These are phyloP conservation scores for Glaucomys volans DNA, from an alignment of 2,113 vertebrate species.

Conservation along the genomic window DNA sequence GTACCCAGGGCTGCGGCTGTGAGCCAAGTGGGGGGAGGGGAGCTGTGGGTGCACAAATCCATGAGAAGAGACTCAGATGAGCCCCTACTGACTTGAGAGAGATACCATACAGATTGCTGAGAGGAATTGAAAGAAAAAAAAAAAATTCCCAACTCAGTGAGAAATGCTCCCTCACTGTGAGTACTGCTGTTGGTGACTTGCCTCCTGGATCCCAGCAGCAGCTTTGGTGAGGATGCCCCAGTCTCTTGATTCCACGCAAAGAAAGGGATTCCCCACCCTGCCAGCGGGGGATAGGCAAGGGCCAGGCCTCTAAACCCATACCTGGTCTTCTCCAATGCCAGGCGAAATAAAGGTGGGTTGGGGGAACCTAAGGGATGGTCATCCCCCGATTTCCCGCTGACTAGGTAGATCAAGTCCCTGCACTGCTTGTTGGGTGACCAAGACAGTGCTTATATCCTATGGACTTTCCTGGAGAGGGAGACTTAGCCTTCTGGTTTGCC, in stretches of 20 bases:
- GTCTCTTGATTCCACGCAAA: slow-evolving; percentile 97
- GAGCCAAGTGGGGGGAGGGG: no score
- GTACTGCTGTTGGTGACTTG: slow-evolving; percentile 88
- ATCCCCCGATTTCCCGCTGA: slow-evolving; percentile 95
- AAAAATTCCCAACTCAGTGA: slow-evolving; percentile 69
- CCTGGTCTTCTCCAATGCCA: slow-evolving; percentile 89
- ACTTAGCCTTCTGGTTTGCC: slow-evolving; percentile 99
- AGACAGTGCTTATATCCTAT: slow-evolving; percentile 96
- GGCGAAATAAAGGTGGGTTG: slow-evolving; percentile 95
- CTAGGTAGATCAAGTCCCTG: slow-evolving; percentile 97
- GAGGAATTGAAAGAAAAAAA: slow-evolving; percentile 82
- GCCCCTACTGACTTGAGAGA: slow-evolving; percentile 95
- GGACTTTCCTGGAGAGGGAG: slow-evolving; percentile 96
- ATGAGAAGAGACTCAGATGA: slow-evolving; percentile 92
- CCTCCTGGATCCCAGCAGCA: slow-evolving; percentile 94
- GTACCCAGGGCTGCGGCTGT: no score
- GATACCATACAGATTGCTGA: slow-evolving; percentile 74
- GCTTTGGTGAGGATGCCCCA: slow-evolving; percentile 98
- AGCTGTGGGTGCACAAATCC: no score
- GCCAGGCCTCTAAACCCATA: slow-evolving; percentile 88
- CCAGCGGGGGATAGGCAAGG: slow-evolving; percentile 87
- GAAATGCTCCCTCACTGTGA: slow-evolving; percentile 92
- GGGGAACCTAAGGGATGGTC: slow-evolving; percentile 98
- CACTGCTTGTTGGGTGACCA: slow-evolving; percentile 97
- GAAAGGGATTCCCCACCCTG: slow-evolving; percentile 94